A percentile compares a stretch with the other conserved stretches of the same genome.
These are phyloP conservation scores for Ammodytes dubius DNA, from an alignment of 2,113 vertebrate genomes.

Conservation along the genomic window DNA sequence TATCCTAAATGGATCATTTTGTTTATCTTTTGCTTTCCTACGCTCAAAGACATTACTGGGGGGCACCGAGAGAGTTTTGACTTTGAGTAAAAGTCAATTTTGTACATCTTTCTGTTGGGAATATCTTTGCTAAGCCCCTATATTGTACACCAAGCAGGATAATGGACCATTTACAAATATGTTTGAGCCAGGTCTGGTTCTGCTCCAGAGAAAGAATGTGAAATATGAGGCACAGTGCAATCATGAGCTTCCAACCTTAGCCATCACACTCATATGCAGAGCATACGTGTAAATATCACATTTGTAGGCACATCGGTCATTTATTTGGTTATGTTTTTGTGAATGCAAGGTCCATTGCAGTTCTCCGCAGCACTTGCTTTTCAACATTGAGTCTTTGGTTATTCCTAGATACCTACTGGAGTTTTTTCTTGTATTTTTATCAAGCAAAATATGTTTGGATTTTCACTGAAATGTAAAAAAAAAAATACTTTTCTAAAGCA, in stretches of 20 bases:
- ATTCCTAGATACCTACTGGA: conserved; percentile 75
- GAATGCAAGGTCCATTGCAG: conserved; percentile 58
- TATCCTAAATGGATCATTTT: conserved; percentile 40
- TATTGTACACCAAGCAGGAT: conserved; percentile 44
- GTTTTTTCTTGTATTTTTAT: conserved; percentile 79
- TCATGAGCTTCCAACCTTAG: conserved; percentile 79
- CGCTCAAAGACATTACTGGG: conserved; percentile 39
- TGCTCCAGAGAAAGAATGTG: conserved; percentile 71
- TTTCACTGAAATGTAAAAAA: conserved; percentile 80
- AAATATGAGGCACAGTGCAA: conserved; percentile 75
- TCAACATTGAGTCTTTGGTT: conserved; percentile 76
- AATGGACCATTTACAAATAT: conserved; percentile 33
- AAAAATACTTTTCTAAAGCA: conserved; percentile 81
- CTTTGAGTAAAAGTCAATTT: conserved; percentile 49
- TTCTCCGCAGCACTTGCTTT: conserved; percentile 76
- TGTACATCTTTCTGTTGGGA: conserved; percentile 37
- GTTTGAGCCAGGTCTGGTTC: conserved; percentile 59
- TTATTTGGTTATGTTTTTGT: conserved; percentile 51
- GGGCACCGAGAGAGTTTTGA: conserved; percentile 41
- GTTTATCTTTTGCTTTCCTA: conserved; percentile 44
- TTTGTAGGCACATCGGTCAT: conserved; percentile 56
- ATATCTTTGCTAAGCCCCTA: conserved; percentile 40
- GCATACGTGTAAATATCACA: conserved; percentile 76
- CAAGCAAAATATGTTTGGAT: conserved; percentile 76
- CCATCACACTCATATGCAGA: conserved; percentile 63